Conservation (phyloP, 2,797 vertebrate species). For the Calcarius lapponicus region DNA sequence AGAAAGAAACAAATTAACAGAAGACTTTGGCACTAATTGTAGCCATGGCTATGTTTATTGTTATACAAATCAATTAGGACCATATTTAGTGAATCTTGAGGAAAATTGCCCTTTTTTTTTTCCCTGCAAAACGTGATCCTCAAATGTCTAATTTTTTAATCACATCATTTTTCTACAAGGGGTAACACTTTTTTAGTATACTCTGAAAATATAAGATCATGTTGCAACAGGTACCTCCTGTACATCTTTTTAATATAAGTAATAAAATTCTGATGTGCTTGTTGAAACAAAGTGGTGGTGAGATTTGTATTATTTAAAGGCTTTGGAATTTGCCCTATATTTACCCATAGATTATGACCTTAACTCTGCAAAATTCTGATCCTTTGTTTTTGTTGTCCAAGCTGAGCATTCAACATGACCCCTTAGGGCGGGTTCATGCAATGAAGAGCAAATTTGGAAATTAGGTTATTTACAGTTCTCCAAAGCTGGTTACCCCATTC, state of each 20-base stretch:
- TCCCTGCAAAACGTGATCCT: background rate
- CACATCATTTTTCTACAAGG: background rate
- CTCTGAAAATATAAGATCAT: background rate
- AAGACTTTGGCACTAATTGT: conserved; percentile 15
- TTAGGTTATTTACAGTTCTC: background rate
- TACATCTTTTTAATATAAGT: background rate
- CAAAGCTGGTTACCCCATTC: background rate
- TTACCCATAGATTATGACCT: background rate
- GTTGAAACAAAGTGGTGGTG: background rate
- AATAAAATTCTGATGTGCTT: background rate
- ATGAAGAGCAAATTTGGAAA: background rate
- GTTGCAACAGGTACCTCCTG: background rate
- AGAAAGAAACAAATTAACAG: conserved; percentile 36
- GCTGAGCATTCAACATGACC: background rate
- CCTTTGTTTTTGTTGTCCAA: background rate
- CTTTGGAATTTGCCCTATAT: background rate
- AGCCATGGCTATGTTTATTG: conserved; percentile 26
- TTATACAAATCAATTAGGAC: conserved; percentile 39
- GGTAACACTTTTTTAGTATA: background rate
- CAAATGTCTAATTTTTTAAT: background rate
- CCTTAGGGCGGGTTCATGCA: background rate
- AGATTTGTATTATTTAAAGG: background rate
- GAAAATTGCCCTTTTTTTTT: conserved; percentile 20
- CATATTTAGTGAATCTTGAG: conserved; percentile 16
- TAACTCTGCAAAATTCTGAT: background rate